Conservation (phyloP, 2,797 vertebrate species). For the Clarias platycephalus region DNA sequence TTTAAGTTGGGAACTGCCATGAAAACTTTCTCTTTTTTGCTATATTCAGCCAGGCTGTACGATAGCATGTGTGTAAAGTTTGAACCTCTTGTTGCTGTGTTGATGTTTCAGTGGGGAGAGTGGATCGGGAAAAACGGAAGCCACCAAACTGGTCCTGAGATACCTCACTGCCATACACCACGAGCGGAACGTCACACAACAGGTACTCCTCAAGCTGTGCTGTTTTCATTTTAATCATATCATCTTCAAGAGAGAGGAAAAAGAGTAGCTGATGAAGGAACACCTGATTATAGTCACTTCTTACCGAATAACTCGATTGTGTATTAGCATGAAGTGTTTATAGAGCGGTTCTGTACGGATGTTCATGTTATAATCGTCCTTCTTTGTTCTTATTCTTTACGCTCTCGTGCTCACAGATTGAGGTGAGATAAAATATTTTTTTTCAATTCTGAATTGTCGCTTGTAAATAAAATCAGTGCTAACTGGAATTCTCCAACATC, state of each 20-base stretch:
- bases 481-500: constrained; percentile 31
- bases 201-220: constrained; percentile 63
- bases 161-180: constrained; percentile 93
- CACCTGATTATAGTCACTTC: neutral
- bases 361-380: neutral
- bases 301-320: neutral
- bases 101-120: constrained; percentile 85
- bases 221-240: neutral
- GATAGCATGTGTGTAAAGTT: neutral
- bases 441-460: neutral
- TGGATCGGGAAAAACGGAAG: constrained; percentile 93
- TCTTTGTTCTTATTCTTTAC: constrained; percentile 18
- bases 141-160: constrained; percentile 91
- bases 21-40: neutral
- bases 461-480: neutral
- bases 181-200: constrained; percentile 81
- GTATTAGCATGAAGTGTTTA: neutral
- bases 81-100: constrained; percentile 12
- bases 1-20: neutral
- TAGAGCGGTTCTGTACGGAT: neutral
- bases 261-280: neutral
- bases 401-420: constrained; percentile 40
- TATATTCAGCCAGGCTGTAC: neutral
- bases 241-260: neutral
- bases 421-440: constrained; percentile 36